Evolutionary conservation across 1,140 invertebrate genomes (phyloP), one percentile per base, ranked within the genome.

Genomic region (Phthorimaea operculella): DNA sequence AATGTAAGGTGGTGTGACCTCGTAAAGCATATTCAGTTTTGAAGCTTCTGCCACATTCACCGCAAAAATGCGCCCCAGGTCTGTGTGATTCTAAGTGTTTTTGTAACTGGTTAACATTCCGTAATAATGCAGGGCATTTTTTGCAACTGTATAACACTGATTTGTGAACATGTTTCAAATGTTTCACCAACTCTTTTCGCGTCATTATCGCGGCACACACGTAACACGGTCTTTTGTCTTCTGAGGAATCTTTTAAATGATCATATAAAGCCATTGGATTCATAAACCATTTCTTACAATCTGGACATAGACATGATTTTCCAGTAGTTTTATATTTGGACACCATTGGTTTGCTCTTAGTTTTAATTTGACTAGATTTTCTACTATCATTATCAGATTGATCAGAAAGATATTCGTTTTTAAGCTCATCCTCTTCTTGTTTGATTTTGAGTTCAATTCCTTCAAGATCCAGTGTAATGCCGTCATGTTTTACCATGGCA

Each of bases 211-310:
- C 28, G 11, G 71, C 72, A 42, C 79, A 83, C 36, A 81, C 53
- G 49, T 76, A 62, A 33, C 79, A 83, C 0, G 74, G 75, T n/a
- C 72, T 61, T 55, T 70, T 66, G 10, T 62, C 53, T 54, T 79
- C 72, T 4, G 64, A 64, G 0, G 76, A 79, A 16, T 73, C 70
- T 49, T 76, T 76, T 42, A 83, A 68, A 62, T 83, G 78, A 15
- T 64, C 48, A 57, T 67, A 69, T 45, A 83, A 51, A 33, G 69
- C 61, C 6, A 70, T 50, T 1, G 72, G 62, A 61, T 74, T 68
- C 4, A 49, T n/a, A 50, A 79, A 81, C 33, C 56, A 45, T 42
- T 76, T 80, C 1, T 60, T 64, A 59, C 79, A 83, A 49, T 68
- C 67, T 0, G 70, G 67, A 51, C 79, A 83, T 28, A 66, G 54